Evolutionary conservation across 2,113 vertebrate species (phyloP), one percentile per base, ranked within the genome.

Genomic region (Coptodon rendalli): DNA sequence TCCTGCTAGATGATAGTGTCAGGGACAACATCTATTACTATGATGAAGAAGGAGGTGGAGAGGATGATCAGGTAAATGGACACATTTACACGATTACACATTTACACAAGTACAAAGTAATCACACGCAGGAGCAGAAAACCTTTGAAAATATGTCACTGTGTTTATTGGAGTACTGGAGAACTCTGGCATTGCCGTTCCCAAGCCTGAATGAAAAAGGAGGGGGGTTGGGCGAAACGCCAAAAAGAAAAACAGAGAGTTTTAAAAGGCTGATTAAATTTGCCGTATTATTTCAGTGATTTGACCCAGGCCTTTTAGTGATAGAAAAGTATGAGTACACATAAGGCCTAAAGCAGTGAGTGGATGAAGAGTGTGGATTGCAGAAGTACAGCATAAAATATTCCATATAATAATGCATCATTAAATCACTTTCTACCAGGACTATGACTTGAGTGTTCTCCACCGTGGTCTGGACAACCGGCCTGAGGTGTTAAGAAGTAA

Each of bases 41-140:
- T 0, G 97, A 98, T 0, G 98, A 99, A 94, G 98, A 99, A 87
- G 98, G 98, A 0, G 98, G 98, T 0, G 98, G 98, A 0, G 98
- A 99, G 91, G 98, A 99, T 53, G 98, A 99, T 88, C 98, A 98
- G 98, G 98, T 99, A 88, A 36, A 14, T 80, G 5, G 27, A 80
- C 4, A 2, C 10, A 54, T 54, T 54, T 54, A 54, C 10, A 2
- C n/a, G 0, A 54, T 54, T 54, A 24, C 53, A 54, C 53, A 54
- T 54, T 54, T 54, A 24, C 53, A 54, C n/a, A 54, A 54, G 53
- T 12, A 54, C n/a, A 54, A 12, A 54, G 53, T 24, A 54, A 54
- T 54, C 53, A 54, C n/a, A 54, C n/a, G n/a, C n/a, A 54, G n/a
- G n/a, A 54, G 53, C 53, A 54, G 53, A 4, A 54, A 56, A 56